phyloP scores from a whole-genome alignment of 30 jellyfish, hydroid and myxozoan species.

The Rhopilema esculentum region DNA sequence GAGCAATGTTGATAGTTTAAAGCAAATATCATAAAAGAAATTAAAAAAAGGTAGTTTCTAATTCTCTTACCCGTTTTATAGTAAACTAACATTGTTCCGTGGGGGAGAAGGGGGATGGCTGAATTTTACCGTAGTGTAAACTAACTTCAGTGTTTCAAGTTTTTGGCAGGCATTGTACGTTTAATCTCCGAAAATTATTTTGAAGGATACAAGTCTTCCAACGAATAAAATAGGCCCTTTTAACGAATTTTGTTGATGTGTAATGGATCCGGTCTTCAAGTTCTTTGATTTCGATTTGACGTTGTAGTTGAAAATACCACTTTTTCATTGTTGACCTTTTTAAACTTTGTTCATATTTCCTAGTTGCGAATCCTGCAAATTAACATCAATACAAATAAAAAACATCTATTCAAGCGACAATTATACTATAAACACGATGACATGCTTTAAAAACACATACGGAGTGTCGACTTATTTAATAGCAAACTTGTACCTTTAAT shows the following conservation, averaged over 20 bases:
- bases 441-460: neutral
- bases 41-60: no score
- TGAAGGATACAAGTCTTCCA: constrained; percentile 63
- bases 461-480: neutral
- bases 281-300: constrained; percentile 33
- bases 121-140: no score
- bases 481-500: constrained; percentile 16
- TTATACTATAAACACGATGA: neutral
- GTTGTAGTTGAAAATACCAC: constrained; percentile 67
- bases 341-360: constrained; percentile 1
- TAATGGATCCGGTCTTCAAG: constrained; percentile 50
- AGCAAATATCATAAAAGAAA: no score
- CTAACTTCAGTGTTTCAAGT: no score
- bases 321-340: constrained; percentile 19
- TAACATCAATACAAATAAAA: neutral
- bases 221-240: constrained; percentile 18
- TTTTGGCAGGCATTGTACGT: neutral
- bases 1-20: no score
- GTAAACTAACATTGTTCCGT: no score
- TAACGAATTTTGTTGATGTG: constrained; percentile 44
- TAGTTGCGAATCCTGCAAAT: constrained; percentile 28
- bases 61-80: no score
- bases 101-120: no score
- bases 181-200: neutral
- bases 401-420: neutral